phyloP scores from a whole-genome alignment of 2,888 invertebrate genomes.

The Andrena bucephala region DNA sequence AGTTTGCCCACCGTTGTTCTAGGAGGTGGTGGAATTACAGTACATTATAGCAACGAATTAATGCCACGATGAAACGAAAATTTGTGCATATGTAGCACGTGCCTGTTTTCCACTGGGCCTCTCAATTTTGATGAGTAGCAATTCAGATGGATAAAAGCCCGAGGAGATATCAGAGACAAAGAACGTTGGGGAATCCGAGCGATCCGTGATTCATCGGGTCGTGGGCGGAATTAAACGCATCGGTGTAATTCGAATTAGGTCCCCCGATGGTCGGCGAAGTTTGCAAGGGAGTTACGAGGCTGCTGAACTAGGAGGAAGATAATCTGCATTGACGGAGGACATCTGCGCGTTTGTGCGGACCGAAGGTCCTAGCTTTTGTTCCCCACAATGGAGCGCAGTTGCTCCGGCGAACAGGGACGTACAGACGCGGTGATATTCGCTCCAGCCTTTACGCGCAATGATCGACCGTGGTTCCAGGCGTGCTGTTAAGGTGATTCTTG shows the following conservation, averaged over 20 bases:
- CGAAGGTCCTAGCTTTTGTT: slow-evolving; percentile 74
- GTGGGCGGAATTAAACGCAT: slow-evolving; percentile 7
- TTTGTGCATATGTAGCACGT: too few species aligned
- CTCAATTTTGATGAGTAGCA: too few species aligned
- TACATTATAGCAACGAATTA: too few species aligned
- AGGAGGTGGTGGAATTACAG: too few species aligned
- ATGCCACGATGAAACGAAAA: too few species aligned
- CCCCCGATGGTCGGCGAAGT: slow-evolving; percentile 38
- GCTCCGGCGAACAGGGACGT: slow-evolving; percentile 29
- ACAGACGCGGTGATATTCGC: slow-evolving; percentile 29
- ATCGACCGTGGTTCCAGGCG: slow-evolving; percentile 41
- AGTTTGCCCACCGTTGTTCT: too few species aligned
- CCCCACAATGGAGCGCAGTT: slow-evolving; percentile 65
- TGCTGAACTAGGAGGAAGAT: slow-evolving; percentile 67
- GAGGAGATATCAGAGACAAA: background rate
- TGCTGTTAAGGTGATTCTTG: slow-evolving; percentile 47
- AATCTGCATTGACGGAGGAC: slow-evolving; percentile 59
- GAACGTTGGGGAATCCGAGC: background rate
- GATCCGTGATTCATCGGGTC: background rate
- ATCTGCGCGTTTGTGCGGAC: slow-evolving; percentile 53
- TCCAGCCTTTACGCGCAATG: slow-evolving; percentile 49
- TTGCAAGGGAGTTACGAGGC: slow-evolving; percentile 28
- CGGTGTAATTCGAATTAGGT: slow-evolving; percentile 14
- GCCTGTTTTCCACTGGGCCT: too few species aligned
- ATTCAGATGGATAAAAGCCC: too few species aligned